Conservation (phyloP, 2,113 vertebrate genomes). For the Rhinolophus sinicus region DNA sequence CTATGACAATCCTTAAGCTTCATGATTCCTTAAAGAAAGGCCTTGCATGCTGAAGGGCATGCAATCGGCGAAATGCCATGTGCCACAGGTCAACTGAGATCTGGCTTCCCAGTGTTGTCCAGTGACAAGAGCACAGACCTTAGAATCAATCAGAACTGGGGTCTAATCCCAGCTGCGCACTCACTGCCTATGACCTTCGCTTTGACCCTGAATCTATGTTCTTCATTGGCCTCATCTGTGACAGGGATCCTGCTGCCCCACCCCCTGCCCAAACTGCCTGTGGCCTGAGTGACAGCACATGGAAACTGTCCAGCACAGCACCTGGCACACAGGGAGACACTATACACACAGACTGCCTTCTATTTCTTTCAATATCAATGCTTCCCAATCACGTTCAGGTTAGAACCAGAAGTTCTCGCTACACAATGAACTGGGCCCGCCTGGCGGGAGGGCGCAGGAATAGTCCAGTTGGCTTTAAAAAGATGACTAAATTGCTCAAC, state of each 20-base stretch:
- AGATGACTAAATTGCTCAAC: slow-evolving; percentile 69
- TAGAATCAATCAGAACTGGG: neutral
- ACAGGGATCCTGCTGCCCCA: neutral
- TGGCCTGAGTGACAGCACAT: neutral
- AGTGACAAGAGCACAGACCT: neutral
- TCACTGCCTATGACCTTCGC: neutral
- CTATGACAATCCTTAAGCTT: neutral
- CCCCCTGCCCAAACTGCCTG: neutral
- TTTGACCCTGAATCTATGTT: neutral
- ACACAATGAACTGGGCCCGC: slow-evolving; percentile 45
- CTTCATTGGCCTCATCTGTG: neutral
- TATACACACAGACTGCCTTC: neutral
- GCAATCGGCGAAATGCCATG: neutral
- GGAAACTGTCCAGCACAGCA: neutral
- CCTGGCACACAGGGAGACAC: neutral
- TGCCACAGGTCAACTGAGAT: neutral
- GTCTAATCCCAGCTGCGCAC: neutral
- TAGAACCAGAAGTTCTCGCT: slow-evolving; percentile 44
- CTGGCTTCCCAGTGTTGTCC: neutral
- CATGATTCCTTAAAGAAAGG: neutral
- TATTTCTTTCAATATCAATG: neutral
- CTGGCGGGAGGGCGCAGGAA: slow-evolving; percentile 41
- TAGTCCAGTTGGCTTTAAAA: slow-evolving; percentile 53
- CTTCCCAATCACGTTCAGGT: neutral
- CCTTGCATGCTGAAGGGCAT: neutral